Base-by-base conservation (phyloP, 1,140 invertebrate species). In the Brachionus asplanchnoidis region DNA sequence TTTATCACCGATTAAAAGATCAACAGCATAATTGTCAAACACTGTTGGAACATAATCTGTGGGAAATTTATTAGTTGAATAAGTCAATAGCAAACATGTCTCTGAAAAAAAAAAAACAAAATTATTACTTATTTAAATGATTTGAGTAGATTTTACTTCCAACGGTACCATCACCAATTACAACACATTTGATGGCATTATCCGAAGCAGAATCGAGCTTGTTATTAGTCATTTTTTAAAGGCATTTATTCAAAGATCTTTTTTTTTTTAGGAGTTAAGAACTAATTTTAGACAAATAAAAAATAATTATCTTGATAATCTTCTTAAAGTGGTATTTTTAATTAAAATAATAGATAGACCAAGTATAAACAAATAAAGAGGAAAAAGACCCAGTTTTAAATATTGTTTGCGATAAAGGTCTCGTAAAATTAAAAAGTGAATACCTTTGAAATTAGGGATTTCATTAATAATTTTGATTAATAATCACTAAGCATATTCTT, bases 11-110 rank as follows among this genome's bases (percentile, higher is more conserved):
- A 82, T 82, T 40, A 60, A 6, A 9, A 84, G 14, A 36, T 53
- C 53, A 17, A 84, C 82, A 6, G 70, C 66, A 50, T 84, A 84
- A 60, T 84, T 84, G 44, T 84, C 84, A 65, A 84, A 84, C 8
- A 84, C 68, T 12, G 84, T 84, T 40, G 84, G 84, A 53, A 77
- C 17, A 77, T 84, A 84, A 46, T 53, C 44, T 20, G 44, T 42
- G 9, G 84, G 84, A 56, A 84, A 84, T 42, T 36, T 84, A 46
- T 78, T 84, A 3, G 70, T 75, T 14, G 84, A 46, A 46, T 75
- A 84, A 40, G 70, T 56, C 8, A 60, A 17, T 1, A 84, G 42
- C 36, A 84, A 56, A 46, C 66, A 75, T 44, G 84, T 84, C 23
- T 84, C 73, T 77, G n/a, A 32, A 75, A 75, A 68, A 28, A 68